phyloP scores from a whole-genome alignment of 2,797 vertebrate genomes.

The Sebastes steindachneri region DNA sequence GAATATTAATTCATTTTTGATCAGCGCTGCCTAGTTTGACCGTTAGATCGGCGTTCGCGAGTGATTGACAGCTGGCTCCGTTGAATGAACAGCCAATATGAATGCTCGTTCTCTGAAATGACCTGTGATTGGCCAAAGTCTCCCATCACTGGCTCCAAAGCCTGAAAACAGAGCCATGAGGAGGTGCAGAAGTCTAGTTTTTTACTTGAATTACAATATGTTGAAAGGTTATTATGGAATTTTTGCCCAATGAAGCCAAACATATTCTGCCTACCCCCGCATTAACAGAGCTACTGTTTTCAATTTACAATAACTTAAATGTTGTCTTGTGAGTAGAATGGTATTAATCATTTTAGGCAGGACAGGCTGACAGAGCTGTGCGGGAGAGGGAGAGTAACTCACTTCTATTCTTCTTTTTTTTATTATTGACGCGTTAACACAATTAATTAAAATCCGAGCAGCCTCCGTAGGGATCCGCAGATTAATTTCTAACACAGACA shows the following conservation, averaged over 20 bases:
- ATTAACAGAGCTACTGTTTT: background rate
- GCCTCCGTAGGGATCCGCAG: conserved; percentile 69
- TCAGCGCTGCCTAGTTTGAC: too few relatives aligned
- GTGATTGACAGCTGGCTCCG: too few relatives aligned
- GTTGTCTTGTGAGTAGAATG: background rate
- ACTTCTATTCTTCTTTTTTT: conserved; percentile 54
- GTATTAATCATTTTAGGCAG: conserved; percentile 11
- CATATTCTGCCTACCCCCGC: background rate
- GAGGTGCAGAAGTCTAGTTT: too few relatives aligned
- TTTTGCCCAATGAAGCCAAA: background rate
- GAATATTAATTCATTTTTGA: too few relatives aligned
- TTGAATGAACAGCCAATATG: too few relatives aligned
- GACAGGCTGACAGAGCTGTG: background rate
- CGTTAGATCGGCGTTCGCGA: too few relatives aligned
- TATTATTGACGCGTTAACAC: conserved; percentile 68
- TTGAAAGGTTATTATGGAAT: too few relatives aligned
- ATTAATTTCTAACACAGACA: conserved; percentile 84
- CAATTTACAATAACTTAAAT: background rate
- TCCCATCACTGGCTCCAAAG: too few relatives aligned
- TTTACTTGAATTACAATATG: too few relatives aligned
- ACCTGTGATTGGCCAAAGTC: too few relatives aligned
- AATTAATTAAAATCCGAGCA: conserved; percentile 82
- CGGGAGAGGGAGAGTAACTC: background rate
- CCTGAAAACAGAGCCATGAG: too few relatives aligned
- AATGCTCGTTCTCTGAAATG: too few relatives aligned